These are phyloP conservation scores for Amphiura filiformis DNA, from an alignment of 35 echinoderm and acorn worm genomes.

Conservation along the genomic window DNA sequence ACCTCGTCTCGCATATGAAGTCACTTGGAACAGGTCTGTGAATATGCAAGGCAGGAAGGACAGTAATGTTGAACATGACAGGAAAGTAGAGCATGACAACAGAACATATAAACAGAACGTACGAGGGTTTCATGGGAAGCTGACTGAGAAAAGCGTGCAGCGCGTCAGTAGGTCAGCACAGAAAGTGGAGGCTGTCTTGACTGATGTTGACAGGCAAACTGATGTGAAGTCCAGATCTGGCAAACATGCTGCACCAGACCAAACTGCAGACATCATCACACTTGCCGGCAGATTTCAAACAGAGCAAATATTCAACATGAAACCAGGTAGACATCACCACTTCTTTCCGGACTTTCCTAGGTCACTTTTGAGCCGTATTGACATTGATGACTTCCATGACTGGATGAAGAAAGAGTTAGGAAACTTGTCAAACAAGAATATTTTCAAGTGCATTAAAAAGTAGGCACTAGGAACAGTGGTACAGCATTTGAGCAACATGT, in stretches of 20 bases:
- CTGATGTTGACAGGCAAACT: background rate
- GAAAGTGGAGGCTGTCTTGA: background rate
- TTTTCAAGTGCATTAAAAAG: no score
- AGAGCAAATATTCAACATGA: background rate
- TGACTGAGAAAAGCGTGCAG: constrained; percentile 23
- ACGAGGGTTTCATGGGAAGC: constrained; percentile 12
- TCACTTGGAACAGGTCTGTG: constrained; percentile 44
- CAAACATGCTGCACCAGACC: background rate
- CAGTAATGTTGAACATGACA: constrained; percentile 40
- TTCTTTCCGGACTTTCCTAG: background rate
- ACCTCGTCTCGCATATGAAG: constrained; percentile 20
- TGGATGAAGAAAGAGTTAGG: no score
- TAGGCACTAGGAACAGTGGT: no score
- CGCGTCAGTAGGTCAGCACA: constrained; percentile 33
- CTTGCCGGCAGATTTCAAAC: background rate
- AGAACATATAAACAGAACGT: constrained; percentile 33
- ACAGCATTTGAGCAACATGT: no score
- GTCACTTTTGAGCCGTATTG: no score
- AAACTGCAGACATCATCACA: background rate
- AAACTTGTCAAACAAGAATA: no score
- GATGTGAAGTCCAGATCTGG: background rate
- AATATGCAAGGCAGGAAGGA: constrained; percentile 5
- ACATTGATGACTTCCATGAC: no score
- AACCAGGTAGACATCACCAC: background rate
- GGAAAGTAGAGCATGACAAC: constrained; percentile 54